These are phyloP conservation scores for Cryptus viduatorius DNA, from an alignment of 2,888 invertebrate species.

Conservation along the genomic window DNA sequence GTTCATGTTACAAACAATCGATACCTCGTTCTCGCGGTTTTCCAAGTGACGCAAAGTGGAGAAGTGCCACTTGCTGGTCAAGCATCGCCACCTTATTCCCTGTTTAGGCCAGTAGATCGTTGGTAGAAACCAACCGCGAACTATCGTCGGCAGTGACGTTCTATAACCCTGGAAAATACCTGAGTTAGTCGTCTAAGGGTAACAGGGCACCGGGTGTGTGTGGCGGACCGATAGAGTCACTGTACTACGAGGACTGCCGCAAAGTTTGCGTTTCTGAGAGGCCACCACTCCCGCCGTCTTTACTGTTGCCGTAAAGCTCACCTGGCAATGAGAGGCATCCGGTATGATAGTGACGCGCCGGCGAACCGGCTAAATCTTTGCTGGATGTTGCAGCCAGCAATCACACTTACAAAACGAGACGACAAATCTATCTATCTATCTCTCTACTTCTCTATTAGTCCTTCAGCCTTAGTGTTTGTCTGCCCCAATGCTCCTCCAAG, in stretches of 20 bases:
- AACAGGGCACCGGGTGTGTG: constrained; percentile 47
- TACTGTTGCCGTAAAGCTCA: constrained; percentile 42
- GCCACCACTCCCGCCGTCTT: constrained; percentile 28
- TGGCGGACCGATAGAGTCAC: constrained; percentile 53
- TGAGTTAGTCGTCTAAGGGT: constrained; percentile 49
- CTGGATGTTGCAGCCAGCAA: constrained; percentile 32
- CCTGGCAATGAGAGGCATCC: constrained; percentile 67
- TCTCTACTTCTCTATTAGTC: not conserved
- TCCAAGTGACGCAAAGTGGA: not conserved
- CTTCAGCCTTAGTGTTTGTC: not conserved
- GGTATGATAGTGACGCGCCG: constrained; percentile 67
- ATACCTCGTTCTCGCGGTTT: not conserved
- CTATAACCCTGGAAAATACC: constrained; percentile 44
- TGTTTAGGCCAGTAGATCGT: not conserved
- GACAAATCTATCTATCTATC: constrained; percentile 45
- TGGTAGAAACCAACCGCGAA: constrained; percentile 31
- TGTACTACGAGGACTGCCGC: constrained; percentile 25
- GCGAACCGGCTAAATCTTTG: constrained; percentile 46
- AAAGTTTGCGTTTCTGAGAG: constrained; percentile 59
- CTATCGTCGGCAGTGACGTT: constrained; percentile 49
- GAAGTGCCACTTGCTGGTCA: not conserved
- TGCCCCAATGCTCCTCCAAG: not conserved
- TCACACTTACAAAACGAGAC: constrained; percentile 43
- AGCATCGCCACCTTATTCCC: not conserved
- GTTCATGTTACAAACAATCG: not conserved